Base-by-base conservation (phyloP, 1,140 invertebrate genomes). In the Aradophagus sp. region DNA sequence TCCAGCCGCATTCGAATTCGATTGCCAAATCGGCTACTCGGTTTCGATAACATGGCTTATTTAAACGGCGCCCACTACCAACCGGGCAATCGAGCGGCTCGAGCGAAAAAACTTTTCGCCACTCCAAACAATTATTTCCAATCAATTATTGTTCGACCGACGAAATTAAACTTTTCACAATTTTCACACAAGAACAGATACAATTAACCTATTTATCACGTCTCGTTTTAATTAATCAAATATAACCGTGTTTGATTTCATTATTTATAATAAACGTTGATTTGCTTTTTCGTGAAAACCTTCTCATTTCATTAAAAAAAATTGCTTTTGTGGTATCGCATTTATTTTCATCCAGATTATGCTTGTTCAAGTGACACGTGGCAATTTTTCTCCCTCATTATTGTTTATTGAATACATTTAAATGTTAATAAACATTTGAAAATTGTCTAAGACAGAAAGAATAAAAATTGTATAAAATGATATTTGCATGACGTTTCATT, bases 181-280 rank as follows among this genome's bases (percentile, higher is more conserved):
- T 56, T 56, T 39, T 44, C 39, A 56, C 52, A 26, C 27, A 27
- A 45, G 31, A 58, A 58, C 53, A 17, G 17, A 20, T 15, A 45
- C 39, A 45, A 58, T 58, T 58, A 58, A 58, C 53, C 53, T 11
- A 36, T 45, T 58, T 58, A 47, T 45, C 53, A 45, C 27, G 16
- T 36, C 32, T 32, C 52, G 11, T 31, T 56, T 27, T 56, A 53
- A 39, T 53, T 53, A 39, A 39, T 53, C 50, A 53, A 39, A 41
- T 53, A 32, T 14, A 26, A 16, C 34, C 13, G 3, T 17, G 19
- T 38, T 50, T 26, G 7, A 16, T 13, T 45, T 32, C 16, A 27
- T 32, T 42, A 27, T n/a, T 27, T 8, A 10, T 42, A 42, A n/a
- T 38, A 20, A n/a, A 11, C 10, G 3, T 20, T 12, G 3, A 5